A percentile compares a stretch with the other conserved stretches of the same genome.
phyloP scores from a whole-genome alignment of 92 coral and sea anemone genomes.

The Bergia puertoricense region DNA sequence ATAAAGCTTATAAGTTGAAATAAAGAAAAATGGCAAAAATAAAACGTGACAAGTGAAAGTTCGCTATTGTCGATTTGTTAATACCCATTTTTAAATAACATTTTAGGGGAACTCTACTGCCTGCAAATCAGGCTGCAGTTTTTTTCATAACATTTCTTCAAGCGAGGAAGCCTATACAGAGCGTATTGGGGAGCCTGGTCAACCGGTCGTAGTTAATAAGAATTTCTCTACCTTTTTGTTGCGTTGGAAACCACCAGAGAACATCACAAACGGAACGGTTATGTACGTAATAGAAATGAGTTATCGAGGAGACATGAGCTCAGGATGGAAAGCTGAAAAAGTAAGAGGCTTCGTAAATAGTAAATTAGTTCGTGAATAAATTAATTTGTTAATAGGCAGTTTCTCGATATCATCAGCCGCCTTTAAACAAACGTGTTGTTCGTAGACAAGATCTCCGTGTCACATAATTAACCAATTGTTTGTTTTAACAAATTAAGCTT shows the following conservation, averaged over 20 bases:
- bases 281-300: conserved; percentile 38
- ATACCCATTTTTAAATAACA: too few species aligned
- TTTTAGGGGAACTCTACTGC: neutral
- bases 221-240: conserved; percentile 14
- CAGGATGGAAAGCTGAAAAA: neutral
- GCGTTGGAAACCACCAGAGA: conserved; percentile 19
- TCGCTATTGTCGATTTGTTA: neutral
- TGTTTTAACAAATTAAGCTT: too few species aligned
- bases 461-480: too few species aligned
- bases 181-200: neutral
- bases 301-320: conserved; percentile 32
- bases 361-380: too few species aligned
- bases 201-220: conserved; percentile 1
- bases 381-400: too few species aligned
- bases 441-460: too few species aligned
- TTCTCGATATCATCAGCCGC: too few species aligned
- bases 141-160: neutral
- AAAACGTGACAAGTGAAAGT: neutral
- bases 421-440: too few species aligned
- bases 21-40: too few species aligned
- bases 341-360: neutral
- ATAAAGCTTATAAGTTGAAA: too few species aligned
- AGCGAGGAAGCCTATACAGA: conserved; percentile 22
- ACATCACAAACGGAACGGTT: conserved; percentile 14
- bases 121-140: conserved; percentile 26